Conservation (phyloP, 2,113 vertebrate genomes). For the Scophthalmus maximus region DNA sequence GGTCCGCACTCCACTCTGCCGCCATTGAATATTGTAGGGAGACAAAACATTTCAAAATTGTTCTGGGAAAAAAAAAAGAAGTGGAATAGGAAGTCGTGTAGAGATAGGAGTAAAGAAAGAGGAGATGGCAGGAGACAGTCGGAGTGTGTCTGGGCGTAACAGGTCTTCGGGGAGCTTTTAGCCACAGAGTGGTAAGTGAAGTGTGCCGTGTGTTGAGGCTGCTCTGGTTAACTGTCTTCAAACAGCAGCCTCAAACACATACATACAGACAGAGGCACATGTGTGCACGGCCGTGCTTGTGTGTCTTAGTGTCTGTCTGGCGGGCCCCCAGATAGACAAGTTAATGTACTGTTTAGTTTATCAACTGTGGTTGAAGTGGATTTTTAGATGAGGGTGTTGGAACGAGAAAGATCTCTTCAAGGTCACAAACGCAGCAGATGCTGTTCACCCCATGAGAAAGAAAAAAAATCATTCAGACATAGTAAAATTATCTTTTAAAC, state of each 20-base stretch:
- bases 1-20: constrained; percentile 17
- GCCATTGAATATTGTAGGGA: constrained; percentile 31
- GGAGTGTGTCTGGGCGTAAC: constrained; percentile 60
- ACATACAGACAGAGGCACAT: neutral
- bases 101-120: constrained; percentile 23
- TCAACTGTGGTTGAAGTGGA: neutral
- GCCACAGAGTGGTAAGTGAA: constrained; percentile 71
- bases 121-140: constrained; percentile 54
- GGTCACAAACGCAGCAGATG: too few species aligned
- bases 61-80: neutral
- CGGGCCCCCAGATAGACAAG: neutral
- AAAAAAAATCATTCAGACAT: too few species aligned
- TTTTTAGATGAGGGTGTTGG: neutral
- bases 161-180: constrained; percentile 73
- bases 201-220: constrained; percentile 62
- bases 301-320: constrained; percentile 3
- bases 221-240: constrained; percentile 44
- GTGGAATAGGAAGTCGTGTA: neutral
- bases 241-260: constrained; percentile 10
- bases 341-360: neutral
- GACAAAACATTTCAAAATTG: constrained; percentile 39
- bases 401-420: neutral
- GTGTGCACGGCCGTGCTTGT: neutral
- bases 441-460: too few species aligned
- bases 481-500: too few species aligned